Base-by-base conservation (phyloP, 2,888 invertebrate species). In the Antheraea assamensis region DNA sequence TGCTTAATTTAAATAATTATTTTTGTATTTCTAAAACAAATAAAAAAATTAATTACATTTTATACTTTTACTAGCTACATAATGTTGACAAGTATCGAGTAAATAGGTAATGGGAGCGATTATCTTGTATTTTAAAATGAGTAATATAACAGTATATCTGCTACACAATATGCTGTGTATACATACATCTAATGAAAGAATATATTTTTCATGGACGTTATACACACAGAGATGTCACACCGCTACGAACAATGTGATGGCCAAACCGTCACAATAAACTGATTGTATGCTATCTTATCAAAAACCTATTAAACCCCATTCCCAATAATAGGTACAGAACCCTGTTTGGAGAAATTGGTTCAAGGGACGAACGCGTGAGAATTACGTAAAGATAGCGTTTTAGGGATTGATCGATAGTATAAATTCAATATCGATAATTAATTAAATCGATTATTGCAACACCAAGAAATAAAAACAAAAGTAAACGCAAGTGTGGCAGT, bases 241-340 rank as follows among this genome's bases (percentile, higher is more conserved):
- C 61, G 73, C 31, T 21, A 21, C 70, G 8, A 58, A 30, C 42
- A 42, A 55, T 58, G 13, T 35, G 13, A 55, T 35, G 49, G 68
- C n/a, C 19, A 7, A 52, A 47, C 76, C 76, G 80, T 83, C 81
- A 83, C 83, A 84, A 82, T 80, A 81, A 78, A 76, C 75, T 72
- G 73, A 73, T 49, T 17, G 73, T 35, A 47, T 49, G 66, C 85
- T 88, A 90, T 91, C 91, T 92, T 90, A 92, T 90, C 91, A 77
- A 71, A 74, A 74, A 79, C 80, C 84, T 83, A 83, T 83, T 87
- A 84, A 82, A 85, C 81, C 80, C 83, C 83, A 86, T 84, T 87
- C 77, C 80, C 79, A 83, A 85, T 87, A 86, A 88, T 84, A 88
- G 83, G 79, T 76, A 80, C 77, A 83, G 85, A 82, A 81, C 80